phyloP scores from a whole-genome alignment of 2,888 invertebrate genomes.

The Drosophila rubida region DNA sequence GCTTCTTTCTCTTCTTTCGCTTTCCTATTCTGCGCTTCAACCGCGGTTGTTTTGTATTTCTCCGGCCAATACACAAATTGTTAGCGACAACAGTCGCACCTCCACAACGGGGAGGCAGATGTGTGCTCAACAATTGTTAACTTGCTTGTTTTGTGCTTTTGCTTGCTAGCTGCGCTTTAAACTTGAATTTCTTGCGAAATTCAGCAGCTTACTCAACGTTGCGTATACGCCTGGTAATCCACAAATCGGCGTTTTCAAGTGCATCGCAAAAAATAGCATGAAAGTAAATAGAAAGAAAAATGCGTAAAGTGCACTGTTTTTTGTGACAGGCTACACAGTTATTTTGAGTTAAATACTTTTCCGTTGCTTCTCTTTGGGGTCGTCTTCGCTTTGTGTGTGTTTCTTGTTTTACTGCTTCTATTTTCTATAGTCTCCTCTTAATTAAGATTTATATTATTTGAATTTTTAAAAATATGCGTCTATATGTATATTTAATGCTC shows the following conservation, averaged over 20 bases:
- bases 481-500: constrained; percentile 65
- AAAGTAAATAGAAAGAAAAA: constrained; percentile 34
- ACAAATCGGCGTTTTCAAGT: constrained; percentile 75
- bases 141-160: constrained; percentile 20
- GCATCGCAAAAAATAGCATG: constrained; percentile 36
- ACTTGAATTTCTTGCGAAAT: constrained; percentile 64
- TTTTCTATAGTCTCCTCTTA: constrained; percentile 59
- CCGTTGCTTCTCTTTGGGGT: constrained; percentile 36
- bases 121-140: constrained; percentile 64
- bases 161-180: constrained; percentile 20
- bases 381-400: constrained; percentile 34
- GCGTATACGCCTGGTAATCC: constrained; percentile 83
- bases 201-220: constrained; percentile 45
- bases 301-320: constrained; percentile 24
- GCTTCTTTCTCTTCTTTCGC: constrained; percentile 42
- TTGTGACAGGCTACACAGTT: constrained; percentile 30
- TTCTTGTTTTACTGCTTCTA: constrained; percentile 60
- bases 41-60: constrained; percentile 18
- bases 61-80: constrained; percentile 17
- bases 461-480: constrained; percentile 66
- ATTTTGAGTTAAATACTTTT: constrained; percentile 48
- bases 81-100: constrained; percentile 74
- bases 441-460: constrained; percentile 65
- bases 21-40: constrained; percentile 28
- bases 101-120: constrained; percentile 71